Evolutionary conservation across 2,113 vertebrate genomes (phyloP).

Genomic region (Myrmecophaga tridactyla): DNA sequence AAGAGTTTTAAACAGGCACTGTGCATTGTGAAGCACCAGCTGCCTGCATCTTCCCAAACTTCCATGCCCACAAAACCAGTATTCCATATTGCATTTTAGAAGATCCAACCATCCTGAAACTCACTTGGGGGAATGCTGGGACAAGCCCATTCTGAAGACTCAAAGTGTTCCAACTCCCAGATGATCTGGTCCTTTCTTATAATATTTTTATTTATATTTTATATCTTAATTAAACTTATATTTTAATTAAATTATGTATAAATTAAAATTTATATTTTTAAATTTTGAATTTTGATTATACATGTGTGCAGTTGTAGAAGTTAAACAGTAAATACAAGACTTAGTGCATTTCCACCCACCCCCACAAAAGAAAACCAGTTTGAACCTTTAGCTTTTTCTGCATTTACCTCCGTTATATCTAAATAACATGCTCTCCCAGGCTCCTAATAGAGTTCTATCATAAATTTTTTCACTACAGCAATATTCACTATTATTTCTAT

Average conservation of each 20-base stretch:
- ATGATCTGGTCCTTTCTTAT: neutral
- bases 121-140: neutral
- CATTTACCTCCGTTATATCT: neutral
- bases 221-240: too few species aligned
- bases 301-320: neutral
- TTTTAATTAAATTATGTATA: too few species aligned
- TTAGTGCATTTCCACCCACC: neutral
- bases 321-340: too few species aligned
- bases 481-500: neutral
- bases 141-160: neutral
- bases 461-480: neutral
- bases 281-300: neutral
- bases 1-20: neutral
- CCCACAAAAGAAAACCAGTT: neutral
- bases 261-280: too few species aligned
- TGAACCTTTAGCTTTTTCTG: neutral
- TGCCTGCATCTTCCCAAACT: neutral
- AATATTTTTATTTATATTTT: too few species aligned
- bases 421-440: neutral
- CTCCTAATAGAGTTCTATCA: neutral
- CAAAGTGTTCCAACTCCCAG: too few species aligned
- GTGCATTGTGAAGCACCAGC: rapidly evolving
- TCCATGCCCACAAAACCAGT: neutral
- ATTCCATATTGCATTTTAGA: rapidly evolving
- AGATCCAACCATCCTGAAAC: neutral